phyloP scores from a whole-genome alignment of 2,888 invertebrate genomes.

The Cantharis flavilabris region DNA sequence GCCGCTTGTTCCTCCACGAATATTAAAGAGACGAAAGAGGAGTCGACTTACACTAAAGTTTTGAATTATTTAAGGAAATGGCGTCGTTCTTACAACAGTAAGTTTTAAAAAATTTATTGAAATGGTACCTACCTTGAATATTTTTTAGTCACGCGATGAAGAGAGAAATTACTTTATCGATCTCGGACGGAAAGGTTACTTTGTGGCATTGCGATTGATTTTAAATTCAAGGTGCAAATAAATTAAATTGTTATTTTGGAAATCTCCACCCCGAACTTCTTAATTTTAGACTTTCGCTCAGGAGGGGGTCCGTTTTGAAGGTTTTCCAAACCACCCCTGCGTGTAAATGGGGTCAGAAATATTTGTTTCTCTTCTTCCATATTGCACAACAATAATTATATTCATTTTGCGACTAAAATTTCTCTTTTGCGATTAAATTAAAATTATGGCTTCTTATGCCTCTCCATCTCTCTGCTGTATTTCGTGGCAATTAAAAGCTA shows the following conservation, averaged over 20 bases:
- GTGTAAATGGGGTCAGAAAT: neutral
- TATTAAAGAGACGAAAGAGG: slow-evolving; percentile 25
- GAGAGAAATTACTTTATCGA: slow-evolving; percentile 3
- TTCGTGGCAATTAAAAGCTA: neutral
- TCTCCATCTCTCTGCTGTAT: neutral
- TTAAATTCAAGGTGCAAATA: neutral
- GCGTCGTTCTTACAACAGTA: slow-evolving; percentile 42
- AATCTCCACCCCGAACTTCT: neutral
- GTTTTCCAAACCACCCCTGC: neutral
- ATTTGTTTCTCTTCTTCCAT: neutral
- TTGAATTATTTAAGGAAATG: slow-evolving; percentile 46
- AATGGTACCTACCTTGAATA: neutral
- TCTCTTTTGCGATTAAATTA: neutral
- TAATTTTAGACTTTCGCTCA: neutral
- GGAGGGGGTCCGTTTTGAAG: neutral
- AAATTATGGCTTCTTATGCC: neutral
- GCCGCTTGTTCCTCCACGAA: slow-evolving; percentile 23
- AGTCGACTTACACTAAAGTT: slow-evolving; percentile 38
- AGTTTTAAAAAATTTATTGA: slow-evolving; percentile 19
- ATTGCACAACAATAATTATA: neutral
- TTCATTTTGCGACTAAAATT: neutral
- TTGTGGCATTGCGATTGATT: neutral
- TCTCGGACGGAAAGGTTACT: neutral
- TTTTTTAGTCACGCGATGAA: neutral
- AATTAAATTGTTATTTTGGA: neutral